Evolutionary conservation across 1,140 invertebrate genomes (phyloP), one percentile per base, ranked within the genome.

Genomic region (Drosophila rufa): DNA sequence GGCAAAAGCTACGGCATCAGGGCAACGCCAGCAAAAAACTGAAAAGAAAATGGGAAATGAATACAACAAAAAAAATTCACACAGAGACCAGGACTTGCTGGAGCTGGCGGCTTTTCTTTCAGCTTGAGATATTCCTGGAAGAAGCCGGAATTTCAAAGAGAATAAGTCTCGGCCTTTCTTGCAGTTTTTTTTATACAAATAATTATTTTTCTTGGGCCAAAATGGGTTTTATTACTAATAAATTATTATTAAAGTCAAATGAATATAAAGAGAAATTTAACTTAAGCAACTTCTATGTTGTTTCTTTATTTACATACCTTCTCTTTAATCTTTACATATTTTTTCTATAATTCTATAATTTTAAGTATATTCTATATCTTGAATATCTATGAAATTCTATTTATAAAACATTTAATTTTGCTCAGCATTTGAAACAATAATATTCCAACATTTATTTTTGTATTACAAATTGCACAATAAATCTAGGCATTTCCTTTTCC

Each of bases 21-120:
- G 27, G 33, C 27, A 47, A 15, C 45, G 48, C 58, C 45, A 46
- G 46, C 58, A 48, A 60, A 60, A 73, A 73, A 50, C 36, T 50
- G 38, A 73, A 73, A 60, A 51, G 68, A 74, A 64, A 45, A 61
- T 60, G 60, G 64, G 42, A 62, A 69, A 55, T 69, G 65, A 47
- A 50, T 33, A 43, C 25, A 33, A 43, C 45, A 27, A 70, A 71
- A 65, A 17, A 25, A 48, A 30, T 33, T 17, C 38, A 30, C 53
- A 50, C 69, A 15, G 36, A 38, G 40, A 6, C 19, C 68, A 33
- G 46, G 38, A 55, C 40, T 51, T 17, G 40, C n/a, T 30, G 30
- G 62, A 55, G 67, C 6, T 70, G 67, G 38, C 62, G 27, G 27
- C n/a, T 46, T 69, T 38, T 30, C 19, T 17, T 43, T 40, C 19